Conservation (phyloP, 2,113 vertebrate species). For the Pollimyrus isidori region DNA sequence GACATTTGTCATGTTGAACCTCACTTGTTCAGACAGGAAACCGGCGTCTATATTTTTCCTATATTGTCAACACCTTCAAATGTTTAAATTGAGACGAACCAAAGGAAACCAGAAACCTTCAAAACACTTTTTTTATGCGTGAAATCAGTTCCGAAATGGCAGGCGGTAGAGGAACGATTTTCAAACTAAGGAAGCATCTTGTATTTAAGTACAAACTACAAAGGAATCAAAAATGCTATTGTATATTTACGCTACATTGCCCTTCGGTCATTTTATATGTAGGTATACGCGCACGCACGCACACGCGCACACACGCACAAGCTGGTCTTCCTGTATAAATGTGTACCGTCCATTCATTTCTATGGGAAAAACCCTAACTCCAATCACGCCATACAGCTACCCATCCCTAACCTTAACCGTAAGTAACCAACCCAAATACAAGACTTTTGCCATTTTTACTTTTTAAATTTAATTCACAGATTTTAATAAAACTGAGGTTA, state of each 20-base stretch:
- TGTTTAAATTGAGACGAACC: slow-evolving; percentile 15
- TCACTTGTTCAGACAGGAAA: slow-evolving; percentile 89
- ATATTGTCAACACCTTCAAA: slow-evolving; percentile 66
- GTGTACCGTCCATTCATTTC: too few relatives aligned
- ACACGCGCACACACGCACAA: not conserved
- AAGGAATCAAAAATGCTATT: slow-evolving; percentile 18
- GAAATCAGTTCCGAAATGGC: slow-evolving; percentile 16
- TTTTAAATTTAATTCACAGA: too few relatives aligned
- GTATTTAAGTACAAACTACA: slow-evolving; percentile 17
- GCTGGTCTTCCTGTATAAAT: too few relatives aligned
- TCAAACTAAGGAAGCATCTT: not conserved
- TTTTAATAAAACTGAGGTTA: too few relatives aligned
- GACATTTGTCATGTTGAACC: slow-evolving; percentile 75
- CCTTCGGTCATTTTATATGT: not conserved
- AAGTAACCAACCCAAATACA: too few relatives aligned
- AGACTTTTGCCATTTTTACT: too few relatives aligned
- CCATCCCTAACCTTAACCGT: too few relatives aligned
- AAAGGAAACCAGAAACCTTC: slow-evolving; percentile 24
- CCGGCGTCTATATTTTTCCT: slow-evolving; percentile 65
- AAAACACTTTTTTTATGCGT: slow-evolving; percentile 19
- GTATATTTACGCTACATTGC: not conserved
- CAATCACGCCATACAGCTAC: too few relatives aligned
- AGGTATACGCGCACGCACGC: not conserved
- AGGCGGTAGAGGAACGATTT: not conserved
- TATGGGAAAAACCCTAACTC: too few relatives aligned